Percentiles rank a stretch among this genome's conserved stretches.
These are phyloP conservation scores for Drosophila ochracea DNA, from an alignment of 2,888 invertebrate genomes.

Conservation along the genomic window DNA sequence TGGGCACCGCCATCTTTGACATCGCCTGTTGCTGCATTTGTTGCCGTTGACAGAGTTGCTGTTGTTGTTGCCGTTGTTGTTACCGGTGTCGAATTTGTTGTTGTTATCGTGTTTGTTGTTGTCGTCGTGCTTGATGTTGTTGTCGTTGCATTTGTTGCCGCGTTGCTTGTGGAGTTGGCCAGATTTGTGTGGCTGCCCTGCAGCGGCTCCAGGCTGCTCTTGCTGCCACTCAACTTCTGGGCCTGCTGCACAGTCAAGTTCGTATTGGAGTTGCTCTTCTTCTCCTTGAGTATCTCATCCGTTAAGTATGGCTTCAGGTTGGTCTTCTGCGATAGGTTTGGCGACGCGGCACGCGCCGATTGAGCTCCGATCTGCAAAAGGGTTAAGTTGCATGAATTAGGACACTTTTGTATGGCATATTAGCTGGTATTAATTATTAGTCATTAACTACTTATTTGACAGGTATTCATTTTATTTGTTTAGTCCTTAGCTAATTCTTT, in stretches of 20 bases:
- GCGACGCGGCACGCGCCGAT: conserved; percentile 84
- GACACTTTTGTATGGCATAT: not conserved
- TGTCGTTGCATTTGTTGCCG: conserved; percentile 42
- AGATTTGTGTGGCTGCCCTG: conserved; percentile 73
- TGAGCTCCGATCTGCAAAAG: conserved; percentile 82
- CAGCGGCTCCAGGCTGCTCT: conserved; percentile 72
- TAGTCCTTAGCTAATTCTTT: no score
- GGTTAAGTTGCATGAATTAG: not conserved
- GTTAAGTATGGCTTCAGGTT: conserved; percentile 80
- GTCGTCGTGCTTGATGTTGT: conserved; percentile 36
- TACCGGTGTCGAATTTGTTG: conserved; percentile 15
- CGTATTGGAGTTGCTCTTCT: conserved; percentile 61
- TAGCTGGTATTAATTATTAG: not conserved
- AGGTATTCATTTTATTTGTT: not conserved
- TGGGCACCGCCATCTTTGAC: conserved; percentile 29
- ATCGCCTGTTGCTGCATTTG: conserved; percentile 28
- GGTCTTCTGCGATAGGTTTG: conserved; percentile 83
- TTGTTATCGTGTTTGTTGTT: conserved; percentile 41
- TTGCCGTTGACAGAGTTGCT: conserved; percentile 28
- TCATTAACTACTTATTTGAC: not conserved
- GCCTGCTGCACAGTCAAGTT: conserved; percentile 69
- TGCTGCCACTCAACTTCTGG: conserved; percentile 70
- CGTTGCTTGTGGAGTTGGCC: conserved; percentile 30
- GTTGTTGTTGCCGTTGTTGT: conserved; percentile 33
- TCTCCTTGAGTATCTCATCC: conserved; percentile 82